Base-by-base conservation (phyloP, 2,113 vertebrate species). In the Hydropotes inermis region DNA sequence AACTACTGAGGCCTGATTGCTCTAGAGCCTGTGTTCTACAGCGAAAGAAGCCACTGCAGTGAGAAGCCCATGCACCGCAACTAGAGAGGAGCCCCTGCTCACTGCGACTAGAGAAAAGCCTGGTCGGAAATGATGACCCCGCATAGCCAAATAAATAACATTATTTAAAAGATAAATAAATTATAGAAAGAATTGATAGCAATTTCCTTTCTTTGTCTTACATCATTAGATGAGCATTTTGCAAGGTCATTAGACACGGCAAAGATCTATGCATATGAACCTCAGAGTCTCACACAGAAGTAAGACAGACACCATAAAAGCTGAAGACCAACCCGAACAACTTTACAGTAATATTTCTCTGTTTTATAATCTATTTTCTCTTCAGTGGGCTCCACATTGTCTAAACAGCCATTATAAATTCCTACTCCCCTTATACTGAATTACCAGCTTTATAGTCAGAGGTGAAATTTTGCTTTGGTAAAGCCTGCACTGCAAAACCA, bases 291-390 rank as follows among this genome's bases (percentile, higher is more conserved):
- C 70, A 23, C 15, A 1, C 12, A 87, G n/a, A 86, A 25, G 14
- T 45, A 76, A 61, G 25, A 87, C 89, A 84, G 64, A 81, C 15
- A 45, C 14, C 27, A 39, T 54, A 82, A 50, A 92, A 78, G 36
- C 95, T 36, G n/a, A 61, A 93, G 43, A 61, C 23, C 55, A 92
- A 58, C 11, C 27, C 84, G 17, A 1, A 82, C 36, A 67, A 55
- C 11, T 82, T 86, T 36, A 19, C 16, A 3, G 1, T 55, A 76
- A 43, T 76, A 30, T 50, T 54, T 97, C 57, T 79, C 15, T 86
- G 27, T 54, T 94, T 94, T 60, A 64, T 39, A 67, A 85, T 45
- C 64, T 87, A 39, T 55, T 36, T 95, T 95, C 76, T 98, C 27
- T 81, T 97, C 47, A 45, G 19, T 64, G 67, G 43, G 15, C 83